Percentiles rank a stretch among this genome's conserved stretches.
Conservation (phyloP, 2,888 invertebrate genomes). For the Bombylius major region DNA sequence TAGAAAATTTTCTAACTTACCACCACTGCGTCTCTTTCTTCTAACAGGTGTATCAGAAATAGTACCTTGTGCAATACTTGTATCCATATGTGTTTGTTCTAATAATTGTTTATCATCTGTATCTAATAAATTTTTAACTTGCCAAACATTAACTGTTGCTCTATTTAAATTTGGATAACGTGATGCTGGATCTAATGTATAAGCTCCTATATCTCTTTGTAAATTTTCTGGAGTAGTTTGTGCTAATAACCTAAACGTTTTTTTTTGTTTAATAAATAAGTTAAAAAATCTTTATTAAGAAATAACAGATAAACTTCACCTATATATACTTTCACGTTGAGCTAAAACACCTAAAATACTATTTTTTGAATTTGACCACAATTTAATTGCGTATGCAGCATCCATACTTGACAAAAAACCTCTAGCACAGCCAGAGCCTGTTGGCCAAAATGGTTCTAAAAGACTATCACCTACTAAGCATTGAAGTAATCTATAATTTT, state of each 20-base stretch:
- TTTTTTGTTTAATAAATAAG: not conserved
- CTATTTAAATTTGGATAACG: constrained; percentile 76
- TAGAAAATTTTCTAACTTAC: constrained; percentile 14
- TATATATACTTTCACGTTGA: constrained; percentile 88
- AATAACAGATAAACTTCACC: constrained; percentile 36
- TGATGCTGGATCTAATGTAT: constrained; percentile 76
- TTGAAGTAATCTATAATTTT: constrained; percentile 71
- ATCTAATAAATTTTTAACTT: constrained; percentile 58
- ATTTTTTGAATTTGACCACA: constrained; percentile 60
- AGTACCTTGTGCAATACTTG: constrained; percentile 43
- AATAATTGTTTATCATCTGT: constrained; percentile 54
- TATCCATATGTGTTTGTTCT: constrained; percentile 39
- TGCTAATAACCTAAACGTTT: constrained; percentile 41
- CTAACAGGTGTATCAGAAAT: constrained; percentile 47
- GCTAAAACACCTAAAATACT: constrained; percentile 66
- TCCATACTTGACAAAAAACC: constrained; percentile 94
- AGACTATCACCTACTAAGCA: constrained; percentile 92
- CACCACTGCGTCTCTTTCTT: constrained; percentile 34
- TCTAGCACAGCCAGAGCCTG: constrained; percentile 94
- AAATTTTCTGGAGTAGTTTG: constrained; percentile 97
- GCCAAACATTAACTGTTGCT: constrained; percentile 59
- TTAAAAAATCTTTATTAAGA: not conserved
- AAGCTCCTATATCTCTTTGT: constrained; percentile 75
- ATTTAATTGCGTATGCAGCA: constrained; percentile 87
- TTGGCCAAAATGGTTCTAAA: constrained; percentile 98